Conservation (phyloP, 2,797 vertebrate species). For the Remorina albescens region DNA sequence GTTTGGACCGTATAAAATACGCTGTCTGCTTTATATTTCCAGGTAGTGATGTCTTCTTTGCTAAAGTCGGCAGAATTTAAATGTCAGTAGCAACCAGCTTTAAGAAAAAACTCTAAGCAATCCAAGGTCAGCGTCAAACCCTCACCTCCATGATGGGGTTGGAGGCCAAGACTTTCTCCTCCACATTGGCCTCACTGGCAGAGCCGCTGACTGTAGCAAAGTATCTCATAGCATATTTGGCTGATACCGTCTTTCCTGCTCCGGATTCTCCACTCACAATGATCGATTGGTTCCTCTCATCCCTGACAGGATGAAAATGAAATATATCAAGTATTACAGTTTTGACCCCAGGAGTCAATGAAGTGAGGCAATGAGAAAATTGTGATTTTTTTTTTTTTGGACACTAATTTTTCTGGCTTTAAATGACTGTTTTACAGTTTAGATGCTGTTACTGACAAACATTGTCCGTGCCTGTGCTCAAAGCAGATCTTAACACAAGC, state of each 20-base stretch:
- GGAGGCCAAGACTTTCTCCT: slow-evolving; percentile 96
- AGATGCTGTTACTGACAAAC: slow-evolving; percentile 6
- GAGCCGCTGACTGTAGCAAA: slow-evolving; percentile 98
- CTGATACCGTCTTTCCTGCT: slow-evolving; percentile 97
- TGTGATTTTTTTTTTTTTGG: neutral
- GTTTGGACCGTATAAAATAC: neutral
- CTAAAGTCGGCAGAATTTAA: neutral
- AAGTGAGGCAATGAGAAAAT: neutral
- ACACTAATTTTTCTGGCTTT: neutral
- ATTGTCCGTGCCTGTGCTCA: neutral
- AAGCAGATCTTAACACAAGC: too few relatives aligned
- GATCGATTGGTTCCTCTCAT: slow-evolving; percentile 98
- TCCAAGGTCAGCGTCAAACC: neutral
- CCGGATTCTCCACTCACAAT: slow-evolving; percentile 99
- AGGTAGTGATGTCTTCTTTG: neutral
- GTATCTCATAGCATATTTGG: slow-evolving; percentile 99
- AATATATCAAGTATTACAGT: neutral
- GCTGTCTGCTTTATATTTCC: neutral
- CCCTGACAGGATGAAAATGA: slow-evolving; percentile 79
- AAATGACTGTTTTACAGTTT: neutral
- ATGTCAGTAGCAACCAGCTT: neutral
- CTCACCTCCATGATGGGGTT: slow-evolving; percentile 99
- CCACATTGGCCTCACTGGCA: slow-evolving; percentile 95
- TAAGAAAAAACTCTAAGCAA: neutral
- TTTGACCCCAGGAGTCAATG: neutral